Conservation (phyloP, 2,113 vertebrate species). For the Rhynchopsitta pachyrhyncha region DNA sequence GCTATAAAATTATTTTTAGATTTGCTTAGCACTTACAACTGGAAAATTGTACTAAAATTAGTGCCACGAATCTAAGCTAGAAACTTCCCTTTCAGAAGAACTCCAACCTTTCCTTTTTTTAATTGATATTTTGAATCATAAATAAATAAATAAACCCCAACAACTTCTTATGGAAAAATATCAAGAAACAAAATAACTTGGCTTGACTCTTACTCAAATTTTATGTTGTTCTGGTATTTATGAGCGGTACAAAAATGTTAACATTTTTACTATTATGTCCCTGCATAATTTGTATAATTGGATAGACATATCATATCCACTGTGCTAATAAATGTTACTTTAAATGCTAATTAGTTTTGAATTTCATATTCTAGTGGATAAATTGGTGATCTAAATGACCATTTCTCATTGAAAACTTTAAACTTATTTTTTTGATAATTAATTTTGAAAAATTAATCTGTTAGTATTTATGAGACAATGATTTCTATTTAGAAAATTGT, state of each 20-base stretch:
- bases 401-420: background rate
- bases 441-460: background rate
- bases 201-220: background rate
- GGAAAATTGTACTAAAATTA: background rate
- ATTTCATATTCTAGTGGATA: background rate
- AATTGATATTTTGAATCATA: background rate
- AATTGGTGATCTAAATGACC: background rate
- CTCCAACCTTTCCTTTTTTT: background rate
- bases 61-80: background rate
- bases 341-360: background rate
- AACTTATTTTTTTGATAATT: background rate
- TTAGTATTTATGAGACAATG: background rate
- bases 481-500: background rate
- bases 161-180: background rate
- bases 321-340: background rate
- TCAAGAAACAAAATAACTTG: background rate
- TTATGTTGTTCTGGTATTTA: background rate
- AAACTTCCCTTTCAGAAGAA: background rate
- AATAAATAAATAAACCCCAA: background rate
- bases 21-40: background rate
- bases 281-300: background rate
- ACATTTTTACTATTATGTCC: background rate
- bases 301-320: background rate
- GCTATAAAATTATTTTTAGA: background rate
- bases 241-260: background rate